Conservation (phyloP, 2,797 vertebrate genomes). For the Parauchenoglanis punctatus region DNA sequence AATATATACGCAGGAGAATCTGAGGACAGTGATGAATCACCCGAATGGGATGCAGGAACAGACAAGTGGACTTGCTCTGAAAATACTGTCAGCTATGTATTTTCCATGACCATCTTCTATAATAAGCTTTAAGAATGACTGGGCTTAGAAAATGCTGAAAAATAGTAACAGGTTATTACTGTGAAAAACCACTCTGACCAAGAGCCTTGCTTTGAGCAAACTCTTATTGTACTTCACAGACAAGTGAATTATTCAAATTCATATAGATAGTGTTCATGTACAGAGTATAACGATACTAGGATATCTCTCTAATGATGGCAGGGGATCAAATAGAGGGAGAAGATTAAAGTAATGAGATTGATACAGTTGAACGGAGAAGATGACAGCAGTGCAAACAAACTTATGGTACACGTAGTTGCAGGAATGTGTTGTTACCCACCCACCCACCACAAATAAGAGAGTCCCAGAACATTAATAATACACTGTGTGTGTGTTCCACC, state of each 20-base stretch:
- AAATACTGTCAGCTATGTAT: not conserved
- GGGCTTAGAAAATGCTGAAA: constrained; percentile 7
- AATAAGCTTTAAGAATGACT: constrained; percentile 32
- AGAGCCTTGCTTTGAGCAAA: not conserved
- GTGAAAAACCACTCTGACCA: not conserved
- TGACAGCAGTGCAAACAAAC: constrained; percentile 13
- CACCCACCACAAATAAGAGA: constrained; percentile 27
- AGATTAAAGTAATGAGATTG: constrained; percentile 28
- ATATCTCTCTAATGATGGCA: constrained; percentile 12
- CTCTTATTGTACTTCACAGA: not conserved
- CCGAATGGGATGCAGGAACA: constrained; percentile 12
- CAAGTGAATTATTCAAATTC: constrained; percentile 1
- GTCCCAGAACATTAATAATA: constrained; percentile 43
- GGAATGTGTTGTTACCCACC: constrained; percentile 14
- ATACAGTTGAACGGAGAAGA: constrained; percentile 32
- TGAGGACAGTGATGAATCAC: not conserved
- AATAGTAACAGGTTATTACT: not conserved
- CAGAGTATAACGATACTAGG: constrained; percentile 3
- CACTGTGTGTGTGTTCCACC: constrained; percentile 11
- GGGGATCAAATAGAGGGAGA: constrained; percentile 21
- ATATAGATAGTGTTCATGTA: constrained; percentile 12
- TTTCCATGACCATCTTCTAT: constrained; percentile 7
- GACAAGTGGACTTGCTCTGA: not conserved
- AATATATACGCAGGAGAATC: not conserved
- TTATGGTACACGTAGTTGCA: constrained; percentile 50